Evolutionary conservation across 1,140 invertebrate genomes (phyloP).

Genomic region (Lordiphosa collinella): DNA sequence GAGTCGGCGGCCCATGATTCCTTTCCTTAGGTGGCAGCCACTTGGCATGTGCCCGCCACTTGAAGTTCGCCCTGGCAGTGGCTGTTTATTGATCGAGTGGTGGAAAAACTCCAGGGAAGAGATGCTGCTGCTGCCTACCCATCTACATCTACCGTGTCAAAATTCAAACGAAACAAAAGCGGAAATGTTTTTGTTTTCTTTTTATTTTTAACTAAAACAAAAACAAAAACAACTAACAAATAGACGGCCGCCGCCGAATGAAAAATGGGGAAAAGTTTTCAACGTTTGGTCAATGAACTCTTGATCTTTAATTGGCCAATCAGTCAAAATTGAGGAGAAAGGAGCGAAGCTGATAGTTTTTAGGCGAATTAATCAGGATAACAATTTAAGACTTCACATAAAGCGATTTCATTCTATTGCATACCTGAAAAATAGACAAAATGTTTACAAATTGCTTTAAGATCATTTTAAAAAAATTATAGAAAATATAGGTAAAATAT

Average conservation of each 20-base stretch:
- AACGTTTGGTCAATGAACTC: slow-evolving; percentile 61
- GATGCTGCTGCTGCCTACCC: background rate
- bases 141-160: slow-evolving; percentile 52
- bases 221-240: slow-evolving; percentile 56
- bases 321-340: no score
- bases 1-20: slow-evolving; percentile 28
- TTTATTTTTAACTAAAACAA: slow-evolving; percentile 70
- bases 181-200: slow-evolving; percentile 73
- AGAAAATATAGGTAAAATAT: no score
- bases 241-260: slow-evolving; percentile 31
- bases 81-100: slow-evolving; percentile 24
- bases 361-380: no score
- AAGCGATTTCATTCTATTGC: no score
- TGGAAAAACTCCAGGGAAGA: slow-evolving; percentile 22
- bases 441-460: no score
- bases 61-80: slow-evolving; percentile 32
- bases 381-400: no score
- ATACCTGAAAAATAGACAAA: no score
- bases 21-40: slow-evolving; percentile 64
- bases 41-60: slow-evolving; percentile 65
- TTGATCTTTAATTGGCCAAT: slow-evolving; percentile 23
- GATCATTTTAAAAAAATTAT: no score
- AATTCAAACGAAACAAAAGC: slow-evolving; percentile 75
- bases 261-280: slow-evolving; percentile 25
- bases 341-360: no score